Evolutionary conservation across 2,113 vertebrate genomes (phyloP), one percentile per base, ranked within the genome.

Genomic region (human (Homo sapiens)): DNA sequence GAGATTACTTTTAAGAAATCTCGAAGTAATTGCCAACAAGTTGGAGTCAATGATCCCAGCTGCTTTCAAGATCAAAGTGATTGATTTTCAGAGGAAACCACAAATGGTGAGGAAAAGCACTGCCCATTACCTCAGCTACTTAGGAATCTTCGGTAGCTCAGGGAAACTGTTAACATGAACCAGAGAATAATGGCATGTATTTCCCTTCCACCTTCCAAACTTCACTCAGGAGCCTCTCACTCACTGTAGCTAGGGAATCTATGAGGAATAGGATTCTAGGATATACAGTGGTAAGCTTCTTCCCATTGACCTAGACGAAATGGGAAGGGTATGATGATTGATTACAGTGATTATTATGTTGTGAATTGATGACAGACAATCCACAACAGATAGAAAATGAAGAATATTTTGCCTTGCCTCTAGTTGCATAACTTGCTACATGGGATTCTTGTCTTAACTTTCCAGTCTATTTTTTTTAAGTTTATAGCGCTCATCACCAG

Each of bases 21-120:
- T 61, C 23, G 23, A 85, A 64, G 30, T 82, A 72, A 75, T 25
- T 59, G 11, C 72, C 61, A 82, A 80, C 18, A 70, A 25, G 20
- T 55, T 25, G 6, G 16, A 70, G 27, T 32, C 30, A 20, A 14
- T 73, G 18, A 52, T 85, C 23, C n/a, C 66, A 43, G 25, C n/a
- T 64, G 13, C 82, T 76, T 91, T 89, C 27, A 73, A 73, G 45
- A 64, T 30, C 55, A 45, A 87, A 6, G 48, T 17, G 61, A 43
- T 57, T 93, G n/a, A 38, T 80, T 88, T 97, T 70, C 64, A 64
- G 45, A 94, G 88, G 40, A 89, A 48, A 27, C 30, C 17, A 81
- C 27, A 55, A 16, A 45, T 38, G 10, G 23, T 16, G 73, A 80
- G 66, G 25, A 16, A 64, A 90, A 35, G 57, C 43, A 25, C 27